phyloP scores from a whole-genome alignment of 2,797 vertebrate species.

The Oreonectes daqikongensis region DNA sequence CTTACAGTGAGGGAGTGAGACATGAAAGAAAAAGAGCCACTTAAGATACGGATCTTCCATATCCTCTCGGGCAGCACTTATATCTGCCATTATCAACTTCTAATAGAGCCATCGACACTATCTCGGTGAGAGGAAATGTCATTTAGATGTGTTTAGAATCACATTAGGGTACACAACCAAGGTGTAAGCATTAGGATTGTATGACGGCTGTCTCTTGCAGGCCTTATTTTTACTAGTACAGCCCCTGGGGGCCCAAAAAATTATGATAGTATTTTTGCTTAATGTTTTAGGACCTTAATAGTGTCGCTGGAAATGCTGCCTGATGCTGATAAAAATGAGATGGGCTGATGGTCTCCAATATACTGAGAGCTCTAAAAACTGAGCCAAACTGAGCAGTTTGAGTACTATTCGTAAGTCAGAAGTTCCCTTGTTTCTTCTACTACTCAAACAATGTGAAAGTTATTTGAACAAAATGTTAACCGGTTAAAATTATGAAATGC shows the following conservation, averaged over 20 bases:
- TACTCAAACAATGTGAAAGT: no score
- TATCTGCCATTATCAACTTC: slow-evolving; percentile 52
- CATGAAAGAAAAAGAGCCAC: slow-evolving; percentile 47
- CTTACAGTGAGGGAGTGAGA: slow-evolving; percentile 35
- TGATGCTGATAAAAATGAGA: slow-evolving; percentile 52
- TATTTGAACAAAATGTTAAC: no score
- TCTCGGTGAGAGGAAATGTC: slow-evolving; percentile 53
- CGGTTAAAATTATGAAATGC: no score
- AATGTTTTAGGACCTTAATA: slow-evolving; percentile 54
- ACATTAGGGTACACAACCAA: slow-evolving; percentile 44
- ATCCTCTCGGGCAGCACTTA: slow-evolving; percentile 40
- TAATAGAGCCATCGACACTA: slow-evolving; percentile 49
- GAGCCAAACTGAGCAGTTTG: background rate
- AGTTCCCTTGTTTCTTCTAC: background rate
- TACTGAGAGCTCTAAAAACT: background rate
- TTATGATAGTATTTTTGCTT: slow-evolving; percentile 27
- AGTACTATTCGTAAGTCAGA: background rate
- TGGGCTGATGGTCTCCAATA: background rate
- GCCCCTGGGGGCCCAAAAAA: slow-evolving; percentile 27
- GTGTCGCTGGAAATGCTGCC: slow-evolving; percentile 36
- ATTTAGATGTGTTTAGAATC: slow-evolving; percentile 55
- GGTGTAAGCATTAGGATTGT: slow-evolving; percentile 29
- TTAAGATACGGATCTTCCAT: slow-evolving; percentile 49
- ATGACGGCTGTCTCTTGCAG: background rate
- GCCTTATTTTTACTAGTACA: slow-evolving; percentile 20